Base-by-base conservation (phyloP, 2,888 invertebrate species). In the Synanthedon tipuliformis region DNA sequence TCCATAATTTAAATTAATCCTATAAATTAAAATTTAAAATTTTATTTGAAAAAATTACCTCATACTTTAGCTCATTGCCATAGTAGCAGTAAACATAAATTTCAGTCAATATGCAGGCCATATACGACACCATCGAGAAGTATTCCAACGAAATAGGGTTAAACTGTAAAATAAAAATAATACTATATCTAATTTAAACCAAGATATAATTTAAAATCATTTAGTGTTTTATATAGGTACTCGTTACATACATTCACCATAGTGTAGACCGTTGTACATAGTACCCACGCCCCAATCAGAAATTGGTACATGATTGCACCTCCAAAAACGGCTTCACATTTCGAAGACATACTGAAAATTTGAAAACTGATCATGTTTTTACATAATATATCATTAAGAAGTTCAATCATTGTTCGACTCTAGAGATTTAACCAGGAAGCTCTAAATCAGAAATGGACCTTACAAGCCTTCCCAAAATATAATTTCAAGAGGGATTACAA, bases 71-170 rank as follows among this genome's bases (percentile, higher is more conserved):
- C 59, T 77, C 73, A 53, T 71, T 78, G 11, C 80, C 80, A 54
- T 68, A 78, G 56, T 68, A 75, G 53, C 78, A 79, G 55, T 65
- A 81, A 8, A 81, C 53, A 54, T 67, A 73, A 41, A 74, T 53
- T 65, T 81, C 67, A 5, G 63, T 59, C 11, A 78, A 51, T n/a
- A 81, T 68, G 56, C 79, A 81, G 13, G 53, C 52, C 55, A 80
- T 70, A 58, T 79, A 81, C 58, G 76, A 58, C 4, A 71, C 55
- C 75, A 78, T 78, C 2, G 79, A 78, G 1, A 69, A 55, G 51
- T 73, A 77, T 50, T 73, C 68, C 5, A 79, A 60, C 13, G 78
- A 75, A 13, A 61, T 55, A 13, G 71, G 69, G 54, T 66, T 57
- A 23, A 74, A 62, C 78, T 78, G 64, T 40, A 71, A 69, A 50